Evolutionary conservation across 2,797 vertebrate species (phyloP).

Genomic region (Taeniopygia guttata): DNA sequence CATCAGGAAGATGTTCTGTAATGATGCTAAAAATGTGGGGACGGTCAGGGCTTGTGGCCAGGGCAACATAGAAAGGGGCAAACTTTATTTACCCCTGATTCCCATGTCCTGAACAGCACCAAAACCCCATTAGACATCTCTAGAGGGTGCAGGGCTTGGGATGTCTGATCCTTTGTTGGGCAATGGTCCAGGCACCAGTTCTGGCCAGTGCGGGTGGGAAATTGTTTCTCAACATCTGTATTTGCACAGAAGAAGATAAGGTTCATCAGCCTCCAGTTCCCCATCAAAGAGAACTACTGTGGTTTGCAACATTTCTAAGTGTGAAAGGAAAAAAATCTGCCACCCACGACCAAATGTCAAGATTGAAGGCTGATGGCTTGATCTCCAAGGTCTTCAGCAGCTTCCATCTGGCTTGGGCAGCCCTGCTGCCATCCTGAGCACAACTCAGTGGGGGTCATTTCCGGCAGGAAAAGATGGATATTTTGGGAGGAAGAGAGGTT

Average conservation of each 20-base stretch:
- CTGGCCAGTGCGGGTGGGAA: background rate
- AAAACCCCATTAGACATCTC: background rate
- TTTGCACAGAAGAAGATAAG: background rate
- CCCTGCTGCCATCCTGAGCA: background rate
- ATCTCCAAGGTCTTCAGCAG: conserved; percentile 17
- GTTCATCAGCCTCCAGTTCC: background rate
- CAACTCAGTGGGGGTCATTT: background rate
- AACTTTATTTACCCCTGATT: background rate
- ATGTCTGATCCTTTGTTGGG: accelerated
- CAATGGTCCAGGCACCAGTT: background rate
- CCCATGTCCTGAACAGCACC: accelerated
- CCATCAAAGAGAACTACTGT: background rate
- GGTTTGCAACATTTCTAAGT: background rate
- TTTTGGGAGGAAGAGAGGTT: accelerated
- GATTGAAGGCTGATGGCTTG: conserved; percentile 12
- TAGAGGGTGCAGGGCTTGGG: accelerated
- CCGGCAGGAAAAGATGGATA: background rate
- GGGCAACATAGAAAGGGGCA: accelerated
- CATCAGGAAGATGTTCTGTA: background rate
- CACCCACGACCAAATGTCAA: conserved; percentile 25
- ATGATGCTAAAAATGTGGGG: background rate
- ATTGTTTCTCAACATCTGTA: background rate
- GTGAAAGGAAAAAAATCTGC: conserved; percentile 10
- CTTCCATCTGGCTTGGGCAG: background rate
- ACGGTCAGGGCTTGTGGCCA: background rate